phyloP scores from a whole-genome alignment of 2,113 vertebrate genomes.

The Leucopsar rothschildi region DNA sequence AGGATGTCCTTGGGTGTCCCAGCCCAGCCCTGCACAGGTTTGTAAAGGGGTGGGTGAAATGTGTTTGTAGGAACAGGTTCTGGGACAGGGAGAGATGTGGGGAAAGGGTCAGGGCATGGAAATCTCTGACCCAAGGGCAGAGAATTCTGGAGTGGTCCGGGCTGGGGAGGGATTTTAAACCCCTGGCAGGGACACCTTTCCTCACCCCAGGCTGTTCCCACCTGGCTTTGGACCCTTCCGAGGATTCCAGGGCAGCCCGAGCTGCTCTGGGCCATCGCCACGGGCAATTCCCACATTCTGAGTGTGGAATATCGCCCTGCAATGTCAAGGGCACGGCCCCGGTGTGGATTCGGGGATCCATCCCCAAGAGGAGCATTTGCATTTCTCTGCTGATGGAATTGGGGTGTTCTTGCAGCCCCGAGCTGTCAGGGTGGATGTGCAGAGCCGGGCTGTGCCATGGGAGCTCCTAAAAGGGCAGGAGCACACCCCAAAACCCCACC shows the following conservation, averaged over 20 bases:
- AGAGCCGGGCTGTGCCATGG: neutral
- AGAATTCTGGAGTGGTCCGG: neutral
- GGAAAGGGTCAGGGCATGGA: neutral
- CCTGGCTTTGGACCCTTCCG: neutral
- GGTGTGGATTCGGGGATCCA: neutral
- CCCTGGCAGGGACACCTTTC: neutral
- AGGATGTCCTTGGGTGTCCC: neutral
- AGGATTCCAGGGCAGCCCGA: neutral
- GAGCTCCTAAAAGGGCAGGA: neutral
- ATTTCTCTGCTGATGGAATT: neutral
- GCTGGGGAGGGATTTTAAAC: neutral
- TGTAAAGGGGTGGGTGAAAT: neutral
- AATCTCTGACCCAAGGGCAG: neutral
- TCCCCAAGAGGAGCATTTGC: too few species aligned
- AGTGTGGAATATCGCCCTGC: neutral
- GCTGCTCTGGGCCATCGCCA: neutral
- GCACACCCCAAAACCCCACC: rapidly evolving
- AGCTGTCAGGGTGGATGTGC: rapidly evolving
- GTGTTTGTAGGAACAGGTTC: neutral
- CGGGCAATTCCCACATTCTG: neutral
- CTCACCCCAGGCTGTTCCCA: rapidly evolving
- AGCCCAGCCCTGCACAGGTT: neutral
- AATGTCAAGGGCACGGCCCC: neutral
- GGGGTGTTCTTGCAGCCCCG: rapidly evolving
- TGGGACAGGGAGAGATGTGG: neutral